Evolutionary conservation across 2,797 vertebrate genomes (phyloP).

Genomic region (Megalops cyprinoides): DNA sequence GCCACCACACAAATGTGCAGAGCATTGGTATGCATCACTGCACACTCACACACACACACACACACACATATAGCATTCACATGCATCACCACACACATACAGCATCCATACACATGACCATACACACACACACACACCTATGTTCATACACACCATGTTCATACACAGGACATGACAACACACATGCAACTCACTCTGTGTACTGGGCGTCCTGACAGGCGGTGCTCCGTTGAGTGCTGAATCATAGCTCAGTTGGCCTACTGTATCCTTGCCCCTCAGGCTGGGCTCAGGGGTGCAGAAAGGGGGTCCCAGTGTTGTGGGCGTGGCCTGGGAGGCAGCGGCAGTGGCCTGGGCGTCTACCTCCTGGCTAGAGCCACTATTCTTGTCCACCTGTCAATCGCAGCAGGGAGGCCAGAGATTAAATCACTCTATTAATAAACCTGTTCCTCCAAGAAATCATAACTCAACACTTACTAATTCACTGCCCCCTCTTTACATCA

Average conservation of each 20-base stretch:
- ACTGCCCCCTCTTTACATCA: no score
- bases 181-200: neutral
- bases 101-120: neutral
- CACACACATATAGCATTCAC: neutral
- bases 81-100: no score
- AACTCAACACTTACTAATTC: neutral
- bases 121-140: neutral
- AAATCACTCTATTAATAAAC: neutral
- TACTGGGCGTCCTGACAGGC: conserved; percentile 58
- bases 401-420: neutral
- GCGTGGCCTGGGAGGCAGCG: conserved; percentile 57
- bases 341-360: conserved; percentile 61
- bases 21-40: neutral
- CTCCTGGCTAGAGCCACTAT: conserved; percentile 68
- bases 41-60: neutral
- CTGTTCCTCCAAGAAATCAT: neutral
- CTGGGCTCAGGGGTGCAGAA: conserved; percentile 75
- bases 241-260: conserved; percentile 71
- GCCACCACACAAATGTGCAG: neutral
- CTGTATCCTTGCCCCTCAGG: conserved; percentile 74
- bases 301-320: conserved; percentile 44
- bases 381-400: conserved; percentile 62
- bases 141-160: neutral
- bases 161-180: neutral
- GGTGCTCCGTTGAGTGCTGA: conserved; percentile 67